Evolutionary conservation across 2,113 vertebrate species (phyloP).

Genomic region (Columbina picui): DNA sequence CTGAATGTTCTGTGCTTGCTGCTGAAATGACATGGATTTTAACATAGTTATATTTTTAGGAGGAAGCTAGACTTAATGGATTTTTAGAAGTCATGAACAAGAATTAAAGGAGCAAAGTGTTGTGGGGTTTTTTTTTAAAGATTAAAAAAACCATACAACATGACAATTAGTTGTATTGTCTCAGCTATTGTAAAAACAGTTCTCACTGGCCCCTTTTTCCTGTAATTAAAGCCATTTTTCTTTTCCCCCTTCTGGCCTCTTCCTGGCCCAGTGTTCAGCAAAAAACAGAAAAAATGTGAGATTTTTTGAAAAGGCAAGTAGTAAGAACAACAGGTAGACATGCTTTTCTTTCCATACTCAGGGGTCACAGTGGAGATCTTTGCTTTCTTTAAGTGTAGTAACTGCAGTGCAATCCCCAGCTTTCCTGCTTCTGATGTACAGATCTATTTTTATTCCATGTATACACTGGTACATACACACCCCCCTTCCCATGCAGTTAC

Average conservation of each 20-base stretch:
- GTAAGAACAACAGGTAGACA: constrained; percentile 20
- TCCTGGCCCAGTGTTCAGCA: constrained; percentile 24
- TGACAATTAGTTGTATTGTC: background rate
- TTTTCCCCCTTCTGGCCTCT: constrained; percentile 40
- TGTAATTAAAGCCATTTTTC: constrained; percentile 64
- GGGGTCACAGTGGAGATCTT: background rate
- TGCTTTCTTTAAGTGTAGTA: background rate
- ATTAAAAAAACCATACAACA: background rate
- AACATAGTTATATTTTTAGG: background rate
- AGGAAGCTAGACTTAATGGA: background rate
- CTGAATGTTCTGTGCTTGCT: background rate
- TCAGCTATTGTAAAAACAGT: constrained; percentile 18
- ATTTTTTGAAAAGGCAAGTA: background rate
- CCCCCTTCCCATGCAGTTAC: background rate
- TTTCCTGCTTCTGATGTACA: background rate
- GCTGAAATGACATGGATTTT: background rate
- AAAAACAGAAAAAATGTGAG: constrained; percentile 1
- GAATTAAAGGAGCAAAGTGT: background rate
- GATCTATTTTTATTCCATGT: background rate
- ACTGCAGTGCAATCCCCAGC: background rate
- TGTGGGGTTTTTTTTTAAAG: background rate
- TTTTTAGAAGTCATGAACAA: background rate
- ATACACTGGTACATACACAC: background rate
- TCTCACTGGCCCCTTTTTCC: constrained; percentile 49
- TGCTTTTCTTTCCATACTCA: background rate